Evolutionary conservation across 2,113 vertebrate genomes (phyloP).

Genomic region (Synodontis membranacea): DNA sequence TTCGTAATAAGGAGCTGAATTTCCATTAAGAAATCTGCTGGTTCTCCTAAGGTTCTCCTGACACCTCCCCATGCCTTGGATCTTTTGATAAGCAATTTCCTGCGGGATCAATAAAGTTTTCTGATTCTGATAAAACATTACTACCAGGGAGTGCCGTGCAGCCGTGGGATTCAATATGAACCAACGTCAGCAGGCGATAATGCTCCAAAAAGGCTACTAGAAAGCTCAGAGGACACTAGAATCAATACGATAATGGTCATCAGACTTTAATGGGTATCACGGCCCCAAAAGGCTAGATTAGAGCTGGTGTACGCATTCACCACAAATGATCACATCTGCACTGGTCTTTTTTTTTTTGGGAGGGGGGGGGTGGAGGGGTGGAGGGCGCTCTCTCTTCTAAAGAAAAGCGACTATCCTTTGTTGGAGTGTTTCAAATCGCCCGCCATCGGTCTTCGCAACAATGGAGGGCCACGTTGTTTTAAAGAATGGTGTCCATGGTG

Average conservation of each 20-base stretch:
- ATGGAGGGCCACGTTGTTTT: slow-evolving; percentile 51
- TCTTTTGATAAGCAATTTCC: too few species aligned
- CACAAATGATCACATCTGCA: slow-evolving; percentile 39
- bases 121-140: slow-evolving; percentile 37
- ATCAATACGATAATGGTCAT: slow-evolving; percentile 48
- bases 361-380: slow-evolving; percentile 32
- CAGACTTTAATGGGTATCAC: slow-evolving; percentile 38
- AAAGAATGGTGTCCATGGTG: slow-evolving; percentile 65
- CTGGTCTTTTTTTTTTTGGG: slow-evolving; percentile 11
- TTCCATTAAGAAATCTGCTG: slow-evolving; percentile 75
- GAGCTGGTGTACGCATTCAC: slow-evolving; percentile 25
- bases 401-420: slow-evolving; percentile 42
- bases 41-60: slow-evolving; percentile 49
- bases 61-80: slow-evolving; percentile 6
- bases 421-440: slow-evolving; percentile 51
- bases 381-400: slow-evolving; percentile 31
- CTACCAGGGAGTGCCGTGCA: slow-evolving; percentile 19
- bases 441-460: slow-evolving; percentile 50
- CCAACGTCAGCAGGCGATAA: slow-evolving; percentile 41
- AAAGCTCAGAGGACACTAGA: slow-evolving; percentile 43
- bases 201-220: slow-evolving; percentile 48
- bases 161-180: slow-evolving; percentile 32
- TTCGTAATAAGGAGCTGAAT: slow-evolving; percentile 77
- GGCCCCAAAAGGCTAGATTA: slow-evolving; percentile 12
- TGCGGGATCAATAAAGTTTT: too few species aligned